Conservation (phyloP, 2,113 vertebrate species). For the Sceloporus undulatus region DNA sequence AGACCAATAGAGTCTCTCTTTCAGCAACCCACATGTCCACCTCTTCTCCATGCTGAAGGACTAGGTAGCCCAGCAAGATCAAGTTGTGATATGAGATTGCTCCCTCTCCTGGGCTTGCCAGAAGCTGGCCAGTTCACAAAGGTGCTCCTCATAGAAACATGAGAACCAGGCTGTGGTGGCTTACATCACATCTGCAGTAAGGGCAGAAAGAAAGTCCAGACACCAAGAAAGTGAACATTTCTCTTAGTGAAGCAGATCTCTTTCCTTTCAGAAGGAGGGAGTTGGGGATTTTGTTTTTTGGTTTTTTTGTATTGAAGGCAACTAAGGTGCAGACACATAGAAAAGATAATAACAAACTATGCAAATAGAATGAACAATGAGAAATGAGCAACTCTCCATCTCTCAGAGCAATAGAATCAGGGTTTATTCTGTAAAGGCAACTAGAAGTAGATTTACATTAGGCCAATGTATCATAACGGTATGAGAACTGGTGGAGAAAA, state of each 20-base stretch:
- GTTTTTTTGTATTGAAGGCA: background rate
- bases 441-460: background rate
- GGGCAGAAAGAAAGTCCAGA: background rate
- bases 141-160: background rate
- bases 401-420: background rate
- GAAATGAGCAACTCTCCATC: background rate
- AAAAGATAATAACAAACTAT: background rate
- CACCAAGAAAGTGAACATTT: background rate
- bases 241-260: too few species aligned
- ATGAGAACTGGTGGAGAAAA: background rate
- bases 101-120: background rate
- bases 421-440: background rate
- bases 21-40: background rate
- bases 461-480: background rate
- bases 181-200: background rate
- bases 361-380: background rate
- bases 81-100: background rate
- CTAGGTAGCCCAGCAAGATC: background rate
- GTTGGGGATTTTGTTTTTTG: background rate
- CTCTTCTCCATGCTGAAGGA: background rate
- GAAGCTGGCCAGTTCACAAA: slow-evolving; percentile 2
- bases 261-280: too few species aligned
- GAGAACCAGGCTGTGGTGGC: background rate
- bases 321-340: background rate
- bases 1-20: too few species aligned